These are phyloP conservation scores for Alosa sapidissima DNA, from an alignment of 2,797 vertebrate species.

Conservation along the genomic window DNA sequence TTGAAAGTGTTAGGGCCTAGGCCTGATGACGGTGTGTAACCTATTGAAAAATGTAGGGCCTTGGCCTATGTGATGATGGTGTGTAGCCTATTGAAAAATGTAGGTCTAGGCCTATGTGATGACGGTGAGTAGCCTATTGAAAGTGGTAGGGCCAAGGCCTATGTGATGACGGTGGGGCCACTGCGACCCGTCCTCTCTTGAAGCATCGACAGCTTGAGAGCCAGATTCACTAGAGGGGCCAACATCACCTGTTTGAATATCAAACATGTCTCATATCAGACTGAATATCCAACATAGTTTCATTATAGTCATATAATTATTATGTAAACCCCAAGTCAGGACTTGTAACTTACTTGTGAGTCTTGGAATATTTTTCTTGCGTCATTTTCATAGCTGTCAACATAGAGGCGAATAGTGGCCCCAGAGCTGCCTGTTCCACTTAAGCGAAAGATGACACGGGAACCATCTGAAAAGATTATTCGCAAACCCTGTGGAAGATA, in stretches of 20 bases:
- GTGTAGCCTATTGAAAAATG: not conserved
- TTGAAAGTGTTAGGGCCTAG: no score
- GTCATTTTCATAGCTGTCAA: conserved; percentile 92
- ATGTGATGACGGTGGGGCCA: conserved; percentile 90
- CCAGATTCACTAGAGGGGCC: conserved; percentile 87
- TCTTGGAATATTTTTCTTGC: conserved; percentile 80
- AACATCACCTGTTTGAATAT: conserved; percentile 82
- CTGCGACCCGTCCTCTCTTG: conserved; percentile 84
- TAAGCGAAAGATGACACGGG: conserved; percentile 92
- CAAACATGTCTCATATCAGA: not conserved
- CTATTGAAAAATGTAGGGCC: not conserved
- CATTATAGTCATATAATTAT: conserved; percentile 25
- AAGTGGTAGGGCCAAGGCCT: not conserved
- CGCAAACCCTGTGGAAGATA: conserved; percentile 80
- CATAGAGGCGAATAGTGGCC: conserved; percentile 90
- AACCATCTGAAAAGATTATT: conserved; percentile 92
- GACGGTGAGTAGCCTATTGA: no score
- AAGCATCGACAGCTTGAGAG: conserved; percentile 90
- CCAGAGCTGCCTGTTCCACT: conserved; percentile 86
- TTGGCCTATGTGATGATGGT: conserved; percentile 84
- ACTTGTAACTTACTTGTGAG: conserved; percentile 77
- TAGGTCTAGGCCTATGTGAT: no score
- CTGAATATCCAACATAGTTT: not conserved
- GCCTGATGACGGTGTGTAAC: no score
- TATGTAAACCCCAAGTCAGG: not conserved